Evolutionary conservation across 2,113 vertebrate genomes (phyloP).

Genomic region (Bambusicola thoracicus): DNA sequence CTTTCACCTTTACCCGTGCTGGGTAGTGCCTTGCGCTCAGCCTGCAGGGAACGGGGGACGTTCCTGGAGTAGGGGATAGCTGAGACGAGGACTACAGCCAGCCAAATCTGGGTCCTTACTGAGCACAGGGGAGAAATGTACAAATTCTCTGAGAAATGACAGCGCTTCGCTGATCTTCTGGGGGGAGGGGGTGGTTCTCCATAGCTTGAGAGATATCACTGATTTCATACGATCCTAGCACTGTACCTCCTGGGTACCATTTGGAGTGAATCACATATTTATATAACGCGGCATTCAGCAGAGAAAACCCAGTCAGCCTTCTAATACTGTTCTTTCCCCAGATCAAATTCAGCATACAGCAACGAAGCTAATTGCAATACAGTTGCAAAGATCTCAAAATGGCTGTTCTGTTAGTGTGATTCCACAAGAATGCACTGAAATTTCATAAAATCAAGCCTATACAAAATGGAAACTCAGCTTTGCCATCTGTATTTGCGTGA

Average conservation of each 20-base stretch:
- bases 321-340: conserved; percentile 56
- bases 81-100: conserved; percentile 40
- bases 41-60: neutral
- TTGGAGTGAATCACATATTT: conserved; percentile 68
- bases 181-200: conserved; percentile 43
- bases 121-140: conserved; percentile 32
- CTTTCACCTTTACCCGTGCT: neutral
- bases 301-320: conserved; percentile 61
- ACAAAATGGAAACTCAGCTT: conserved; percentile 16
- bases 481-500: neutral
- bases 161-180: conserved; percentile 39
- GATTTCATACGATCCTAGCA: conserved; percentile 12
- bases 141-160: conserved; percentile 50
- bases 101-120: conserved; percentile 44
- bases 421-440: neutral
- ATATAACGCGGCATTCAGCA: conserved; percentile 55
- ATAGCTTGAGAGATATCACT: conserved; percentile 47
- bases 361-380: conserved; percentile 38
- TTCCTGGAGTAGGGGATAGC: conserved; percentile 58
- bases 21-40: neutral
- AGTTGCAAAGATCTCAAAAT: conserved; percentile 54
- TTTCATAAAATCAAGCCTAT: conserved; percentile 8
- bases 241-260: conserved; percentile 29
- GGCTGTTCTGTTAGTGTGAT: conserved; percentile 23
- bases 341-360: conserved; percentile 43